Percentiles rank a stretch among this genome's conserved stretches.
Evolutionary conservation across 2,888 invertebrate species (phyloP).

Genomic region (Nowickia ferox): DNA sequence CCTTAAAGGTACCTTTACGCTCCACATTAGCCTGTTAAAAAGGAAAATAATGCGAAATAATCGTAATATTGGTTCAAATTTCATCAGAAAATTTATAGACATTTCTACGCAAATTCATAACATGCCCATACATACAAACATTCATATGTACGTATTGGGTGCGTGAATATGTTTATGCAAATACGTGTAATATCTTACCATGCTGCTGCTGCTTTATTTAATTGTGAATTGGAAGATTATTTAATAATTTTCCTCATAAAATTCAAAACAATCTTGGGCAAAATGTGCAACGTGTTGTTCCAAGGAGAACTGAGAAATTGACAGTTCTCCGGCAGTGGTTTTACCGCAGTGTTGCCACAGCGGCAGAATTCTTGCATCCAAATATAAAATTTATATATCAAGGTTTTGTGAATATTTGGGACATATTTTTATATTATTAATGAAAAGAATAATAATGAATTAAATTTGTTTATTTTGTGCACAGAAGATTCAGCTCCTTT

Average conservation of each 20-base stretch:
- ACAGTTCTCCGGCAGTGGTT: constrained; percentile 8
- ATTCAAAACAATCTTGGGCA: constrained; percentile 27
- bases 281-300: constrained; percentile 76
- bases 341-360: not conserved
- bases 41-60: not conserved
- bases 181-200: constrained; percentile 50
- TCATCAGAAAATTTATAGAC: constrained; percentile 16
- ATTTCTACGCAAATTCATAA: not conserved
- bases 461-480: no score
- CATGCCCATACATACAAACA: not conserved
- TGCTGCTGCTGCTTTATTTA: constrained; percentile 10
- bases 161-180: no score
- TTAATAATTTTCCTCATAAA: constrained; percentile 7
- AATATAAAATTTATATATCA: not conserved
- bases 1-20: constrained; percentile 98
- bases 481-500: no score
- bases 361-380: not conserved
- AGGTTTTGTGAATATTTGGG: not conserved
- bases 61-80: constrained; percentile 31
- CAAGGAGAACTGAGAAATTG: constrained; percentile 40
- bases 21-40: constrained; percentile 83
- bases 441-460: no score
- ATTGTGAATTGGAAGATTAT: constrained; percentile 2
- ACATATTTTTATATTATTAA: not conserved
- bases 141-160: not conserved